Evolutionary conservation across 2,888 invertebrate species (phyloP), one percentile per base, ranked within the genome.

Genomic region (Machimus atricapillus): DNA sequence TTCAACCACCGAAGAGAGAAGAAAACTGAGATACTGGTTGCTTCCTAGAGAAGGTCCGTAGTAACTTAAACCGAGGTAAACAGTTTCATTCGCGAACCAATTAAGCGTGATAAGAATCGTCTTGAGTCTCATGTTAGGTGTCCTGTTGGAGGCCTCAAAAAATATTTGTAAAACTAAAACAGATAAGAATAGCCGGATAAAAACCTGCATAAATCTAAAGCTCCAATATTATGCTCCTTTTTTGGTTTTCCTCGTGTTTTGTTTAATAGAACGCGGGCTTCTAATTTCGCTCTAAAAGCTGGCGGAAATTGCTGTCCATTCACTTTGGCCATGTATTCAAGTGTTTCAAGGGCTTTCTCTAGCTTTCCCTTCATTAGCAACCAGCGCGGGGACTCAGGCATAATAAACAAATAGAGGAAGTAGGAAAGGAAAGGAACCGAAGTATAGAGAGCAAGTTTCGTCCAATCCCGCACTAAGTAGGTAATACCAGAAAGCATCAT

Each of bases 321-420:
- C 0, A 96, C 94, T 90, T 93, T 94, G 2, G 98, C 98, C 90
- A 97, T 94, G 19, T 94, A 94, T 93, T 96, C 95, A 6, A 98
- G 92, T 88, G 97, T 95, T 88, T 94, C 94, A 87, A 96, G 95
- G 0, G 97, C 98, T 93, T 97, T 97, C 91, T 96, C 96, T 52
- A 97, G 93, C 88, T 95, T 94, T 16, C 97, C 97, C 91, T 95
- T 95, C 91, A 97, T 96, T 34, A 98, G 92, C n/a, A 98, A 93
- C 98, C 98, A 98, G 89, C 98, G 94, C 0, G 98, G 97, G 8
- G 97, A 98, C 93, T 98, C 98, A 0, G 98, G 98, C 90, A 98
- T 93, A 89, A 97, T 95, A 92, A 97, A 96, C 95, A 97, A 96
- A 90, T 97, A 97, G 9, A 97, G 92, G 90, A 97, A 97, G 91